Evolutionary conservation across 2,888 invertebrate genomes (phyloP).

Genomic region (Oasisia sp.): DNA sequence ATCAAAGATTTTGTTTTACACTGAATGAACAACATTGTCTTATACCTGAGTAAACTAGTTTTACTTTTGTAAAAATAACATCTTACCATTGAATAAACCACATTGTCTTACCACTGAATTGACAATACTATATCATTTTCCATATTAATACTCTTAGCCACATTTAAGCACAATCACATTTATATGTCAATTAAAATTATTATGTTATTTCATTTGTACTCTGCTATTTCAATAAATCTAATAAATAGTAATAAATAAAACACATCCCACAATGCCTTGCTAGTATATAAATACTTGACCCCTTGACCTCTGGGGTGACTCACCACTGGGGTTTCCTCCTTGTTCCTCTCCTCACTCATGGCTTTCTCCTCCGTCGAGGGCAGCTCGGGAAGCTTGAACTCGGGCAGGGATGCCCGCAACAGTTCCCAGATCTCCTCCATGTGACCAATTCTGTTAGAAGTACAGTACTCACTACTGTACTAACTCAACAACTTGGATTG

Average conservation of each 20-base stretch:
- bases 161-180: too few relatives aligned
- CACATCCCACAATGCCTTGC: background rate
- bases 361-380: constrained; percentile 45
- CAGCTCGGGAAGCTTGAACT: constrained; percentile 62
- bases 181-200: too few relatives aligned
- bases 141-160: too few relatives aligned
- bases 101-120: too few relatives aligned
- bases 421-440: constrained; percentile 56
- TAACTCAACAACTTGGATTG: background rate
- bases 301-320: background rate
- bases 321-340: constrained; percentile 23
- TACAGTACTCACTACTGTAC: background rate
- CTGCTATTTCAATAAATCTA: background rate
- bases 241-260: background rate
- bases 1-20: too few relatives aligned
- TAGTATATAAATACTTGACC: background rate
- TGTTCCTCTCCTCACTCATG: constrained; percentile 21
- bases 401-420: constrained; percentile 55
- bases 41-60: too few relatives aligned
- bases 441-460: background rate
- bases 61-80: too few relatives aligned
- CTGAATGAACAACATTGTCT: too few relatives aligned
- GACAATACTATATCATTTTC: too few relatives aligned
- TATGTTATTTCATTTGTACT: too few relatives aligned
- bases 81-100: too few relatives aligned